phyloP scores from a whole-genome alignment of 2,797 vertebrate genomes.

The Cyclopterus lumpus region DNA sequence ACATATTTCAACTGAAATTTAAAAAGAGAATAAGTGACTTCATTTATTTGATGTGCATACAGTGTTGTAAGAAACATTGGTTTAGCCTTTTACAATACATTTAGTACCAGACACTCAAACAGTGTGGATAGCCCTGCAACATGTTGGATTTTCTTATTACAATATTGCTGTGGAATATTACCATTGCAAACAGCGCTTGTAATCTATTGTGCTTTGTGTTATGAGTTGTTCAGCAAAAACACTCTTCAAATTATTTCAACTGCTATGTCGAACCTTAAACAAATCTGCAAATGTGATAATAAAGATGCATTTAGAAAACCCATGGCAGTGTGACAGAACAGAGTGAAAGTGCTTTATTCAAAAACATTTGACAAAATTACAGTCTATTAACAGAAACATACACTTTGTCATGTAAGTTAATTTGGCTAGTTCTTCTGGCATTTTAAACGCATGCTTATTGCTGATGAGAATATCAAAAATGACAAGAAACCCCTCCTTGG shows the following conservation, averaged over 20 bases:
- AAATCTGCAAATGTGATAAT: slow-evolving; percentile 15
- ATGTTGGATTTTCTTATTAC: slow-evolving; percentile 47
- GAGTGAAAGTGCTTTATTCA: neutral
- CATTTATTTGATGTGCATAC: slow-evolving; percentile 65
- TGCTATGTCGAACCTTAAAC: neutral
- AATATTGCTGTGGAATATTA: slow-evolving; percentile 56
- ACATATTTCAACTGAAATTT: no score
- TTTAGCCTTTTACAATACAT: slow-evolving; percentile 27
- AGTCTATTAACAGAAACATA: slow-evolving; percentile 10
- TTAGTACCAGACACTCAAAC: slow-evolving; percentile 8
- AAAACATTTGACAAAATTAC: slow-evolving; percentile 9
- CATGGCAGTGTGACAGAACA: slow-evolving; percentile 9
- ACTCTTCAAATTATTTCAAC: neutral
- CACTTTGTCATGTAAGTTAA: neutral
- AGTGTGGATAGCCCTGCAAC: slow-evolving; percentile 33
- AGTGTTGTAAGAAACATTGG: slow-evolving; percentile 40
- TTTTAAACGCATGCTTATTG: neutral
- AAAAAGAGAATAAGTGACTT: no score
- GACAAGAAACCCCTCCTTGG: slow-evolving; percentile 24
- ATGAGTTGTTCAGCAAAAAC: slow-evolving; percentile 27
- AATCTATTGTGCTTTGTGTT: slow-evolving; percentile 38
- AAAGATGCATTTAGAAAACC: slow-evolving; percentile 13
- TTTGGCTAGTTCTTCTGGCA: neutral
- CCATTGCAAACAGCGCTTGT: slow-evolving; percentile 28
- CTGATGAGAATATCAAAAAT: slow-evolving; percentile 11